A percentile compares a stretch with the other conserved stretches of the same genome.
Evolutionary conservation across 1,140 invertebrate species (phyloP).

Genomic region (Tenebrio molitor): DNA sequence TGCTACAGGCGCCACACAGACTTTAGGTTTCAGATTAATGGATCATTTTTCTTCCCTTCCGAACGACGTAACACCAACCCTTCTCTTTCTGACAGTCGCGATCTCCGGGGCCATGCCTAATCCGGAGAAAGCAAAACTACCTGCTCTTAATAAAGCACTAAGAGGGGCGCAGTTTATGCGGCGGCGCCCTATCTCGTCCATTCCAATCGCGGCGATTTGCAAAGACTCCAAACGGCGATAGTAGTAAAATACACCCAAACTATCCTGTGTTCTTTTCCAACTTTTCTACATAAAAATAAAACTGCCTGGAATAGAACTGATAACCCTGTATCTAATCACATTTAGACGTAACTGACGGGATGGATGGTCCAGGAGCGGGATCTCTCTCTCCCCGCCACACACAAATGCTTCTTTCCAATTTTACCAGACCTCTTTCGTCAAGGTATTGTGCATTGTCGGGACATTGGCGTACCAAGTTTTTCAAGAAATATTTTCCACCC

Average conservation of each 20-base stretch:
- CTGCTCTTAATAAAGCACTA: constrained; percentile 34
- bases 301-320: constrained; percentile 52
- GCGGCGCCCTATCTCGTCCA: constrained; percentile 22
- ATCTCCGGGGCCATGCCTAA: constrained; percentile 19
- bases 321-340: constrained; percentile 58
- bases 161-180: constrained; percentile 20
- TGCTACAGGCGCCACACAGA: constrained; percentile 70
- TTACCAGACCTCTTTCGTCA: not conserved
- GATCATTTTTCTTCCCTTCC: constrained; percentile 68
- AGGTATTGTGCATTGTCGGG: not conserved
- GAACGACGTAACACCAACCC: constrained; percentile 46
- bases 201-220: constrained; percentile 32
- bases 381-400: not conserved
- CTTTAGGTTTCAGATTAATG: constrained; percentile 73
- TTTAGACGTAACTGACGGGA: constrained; percentile 51
- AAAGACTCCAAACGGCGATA: constrained; percentile 46
- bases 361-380: constrained; percentile 7
- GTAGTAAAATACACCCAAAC: constrained; percentile 50
- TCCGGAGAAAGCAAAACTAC: constrained; percentile 38
- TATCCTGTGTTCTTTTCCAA: constrained; percentile 49
- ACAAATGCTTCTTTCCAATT: constrained; percentile 2
- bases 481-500: not conserved
- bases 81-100: constrained; percentile 40
- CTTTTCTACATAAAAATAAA: constrained; percentile 57
- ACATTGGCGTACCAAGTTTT: not conserved